Conservation (phyloP, 2,888 invertebrate species). For the Scaeva pyrastri region DNA sequence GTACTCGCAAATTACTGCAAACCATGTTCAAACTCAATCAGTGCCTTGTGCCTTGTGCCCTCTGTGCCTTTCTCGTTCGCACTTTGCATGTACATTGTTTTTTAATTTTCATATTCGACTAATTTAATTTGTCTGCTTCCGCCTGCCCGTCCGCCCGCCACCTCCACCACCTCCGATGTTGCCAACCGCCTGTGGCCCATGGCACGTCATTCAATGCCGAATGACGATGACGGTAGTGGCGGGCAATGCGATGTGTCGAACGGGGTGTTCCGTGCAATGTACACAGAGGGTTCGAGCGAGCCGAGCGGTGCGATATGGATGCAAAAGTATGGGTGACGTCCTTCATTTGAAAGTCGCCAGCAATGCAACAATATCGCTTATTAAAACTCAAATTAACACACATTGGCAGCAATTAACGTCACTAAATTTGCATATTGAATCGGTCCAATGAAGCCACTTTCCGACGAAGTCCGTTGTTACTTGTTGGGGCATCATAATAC, state of each 20-base stretch:
- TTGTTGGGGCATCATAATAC: not conserved
- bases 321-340: constrained; percentile 26
- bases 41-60: constrained; percentile 45
- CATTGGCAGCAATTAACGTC: constrained; percentile 72
- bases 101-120: constrained; percentile 70
- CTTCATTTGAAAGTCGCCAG: constrained; percentile 72
- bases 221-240: too few relatives aligned
- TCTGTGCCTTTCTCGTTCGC: constrained; percentile 24
- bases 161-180: not conserved
- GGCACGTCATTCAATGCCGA: constrained; percentile 7
- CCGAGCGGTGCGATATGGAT: not conserved
- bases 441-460: constrained; percentile 33
- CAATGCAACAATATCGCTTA: constrained; percentile 74
- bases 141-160: not conserved
- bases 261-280: constrained; percentile 2
- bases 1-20: constrained; percentile 54
- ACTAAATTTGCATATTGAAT: constrained; percentile 71
- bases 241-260: too few relatives aligned
- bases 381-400: constrained; percentile 75
- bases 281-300: not conserved
- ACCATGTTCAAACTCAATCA: constrained; percentile 70
- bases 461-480: not conserved
- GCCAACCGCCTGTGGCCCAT: too few relatives aligned
- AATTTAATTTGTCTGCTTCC: constrained; percentile 71
- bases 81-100: constrained; percentile 72